Percentiles rank a stretch among this genome's conserved stretches.
Evolutionary conservation across 2,113 vertebrate genomes (phyloP).

Genomic region (Sapayoa aenigma): DNA sequence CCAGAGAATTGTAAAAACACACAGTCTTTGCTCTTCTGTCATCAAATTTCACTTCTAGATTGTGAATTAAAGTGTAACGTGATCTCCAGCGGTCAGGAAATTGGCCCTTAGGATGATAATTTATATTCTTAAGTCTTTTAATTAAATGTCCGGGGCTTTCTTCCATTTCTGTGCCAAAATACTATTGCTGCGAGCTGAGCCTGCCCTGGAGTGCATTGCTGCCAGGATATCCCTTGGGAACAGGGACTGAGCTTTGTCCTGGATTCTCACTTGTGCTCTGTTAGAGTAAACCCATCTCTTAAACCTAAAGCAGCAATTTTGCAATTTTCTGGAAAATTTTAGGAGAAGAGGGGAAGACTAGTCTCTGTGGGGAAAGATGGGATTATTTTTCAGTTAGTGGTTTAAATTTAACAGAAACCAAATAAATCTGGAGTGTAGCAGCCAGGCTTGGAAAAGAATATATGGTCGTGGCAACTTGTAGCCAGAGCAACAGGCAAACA

Average conservation of each 20-base stretch:
- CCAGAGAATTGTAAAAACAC: neutral
- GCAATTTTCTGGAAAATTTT: neutral
- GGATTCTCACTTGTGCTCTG: neutral
- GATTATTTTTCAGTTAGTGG: neutral
- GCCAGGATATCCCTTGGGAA: neutral
- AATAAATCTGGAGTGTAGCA: neutral
- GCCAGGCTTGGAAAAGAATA: neutral
- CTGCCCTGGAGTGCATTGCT: neutral
- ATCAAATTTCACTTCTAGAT: conserved; percentile 43
- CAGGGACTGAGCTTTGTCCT: neutral
- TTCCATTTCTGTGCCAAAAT: conserved; percentile 2
- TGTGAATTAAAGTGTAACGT: conserved; percentile 35
- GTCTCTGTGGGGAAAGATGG: neutral
- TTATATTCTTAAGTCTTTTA: conserved; percentile 33
- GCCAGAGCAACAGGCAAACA: conserved; percentile 17
- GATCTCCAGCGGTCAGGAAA: conserved; percentile 43
- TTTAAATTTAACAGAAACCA: neutral
- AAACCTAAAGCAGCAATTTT: neutral
- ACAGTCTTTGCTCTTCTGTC: neutral
- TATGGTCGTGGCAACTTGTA: neutral
- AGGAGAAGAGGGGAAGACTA: neutral
- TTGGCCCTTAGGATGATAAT: conserved; percentile 29
- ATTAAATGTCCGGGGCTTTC: conserved; percentile 4
- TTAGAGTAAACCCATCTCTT: neutral
- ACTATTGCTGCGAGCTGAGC: neutral